Base-by-base conservation (phyloP, 35 echinoderm and acorn worm species). In the Strongylocentrotus purpuratus region DNA sequence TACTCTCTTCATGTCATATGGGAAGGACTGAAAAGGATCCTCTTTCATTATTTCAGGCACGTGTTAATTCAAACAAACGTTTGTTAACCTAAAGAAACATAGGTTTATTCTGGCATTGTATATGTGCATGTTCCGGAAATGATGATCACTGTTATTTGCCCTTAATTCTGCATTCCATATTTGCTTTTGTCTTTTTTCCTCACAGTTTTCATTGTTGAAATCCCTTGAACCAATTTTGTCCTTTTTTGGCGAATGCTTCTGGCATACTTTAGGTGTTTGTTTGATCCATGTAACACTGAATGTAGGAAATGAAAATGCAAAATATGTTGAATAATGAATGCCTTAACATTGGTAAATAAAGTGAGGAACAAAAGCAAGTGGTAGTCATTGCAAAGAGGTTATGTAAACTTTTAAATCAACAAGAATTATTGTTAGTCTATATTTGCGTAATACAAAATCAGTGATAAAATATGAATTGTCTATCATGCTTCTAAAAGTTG, bases 41-140 rank as follows among this genome's bases (percentile, higher is more conserved):
- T 45, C 18, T 89, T 89, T 89, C 45, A 89, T 31, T 89, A 89
- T 89, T 89, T 46, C 32, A 89, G 87, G 87, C 87, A 89, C 45
- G 87, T 89, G 45, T 28, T 22, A 78, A 78, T 78, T 78, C 65
- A 78, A 78, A 78, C 65, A 78, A 78, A 78, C 65, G 22, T 78
- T 78, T 78, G 65, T 78, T 78, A 8, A 18, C 65, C 35, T 78
- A 15, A n/a, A 78, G 65, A 78, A 78, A 78, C 65, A 78, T 78
- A n/a, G 28, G 65, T 78, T 78, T 78, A 78, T 78, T 25, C 28
- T 78, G 2, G 22, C 65, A 78, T 78, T 78, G 65, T n/a, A n/a
- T 78, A 31, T 78, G 65, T 78, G 22, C 65, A 78, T 25, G 22
- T 2, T 78, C 65, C 22, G 65, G 65, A 78, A 78, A 78, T 78